phyloP scores from a whole-genome alignment of 2,888 invertebrate species.

The Hyles lineata region DNA sequence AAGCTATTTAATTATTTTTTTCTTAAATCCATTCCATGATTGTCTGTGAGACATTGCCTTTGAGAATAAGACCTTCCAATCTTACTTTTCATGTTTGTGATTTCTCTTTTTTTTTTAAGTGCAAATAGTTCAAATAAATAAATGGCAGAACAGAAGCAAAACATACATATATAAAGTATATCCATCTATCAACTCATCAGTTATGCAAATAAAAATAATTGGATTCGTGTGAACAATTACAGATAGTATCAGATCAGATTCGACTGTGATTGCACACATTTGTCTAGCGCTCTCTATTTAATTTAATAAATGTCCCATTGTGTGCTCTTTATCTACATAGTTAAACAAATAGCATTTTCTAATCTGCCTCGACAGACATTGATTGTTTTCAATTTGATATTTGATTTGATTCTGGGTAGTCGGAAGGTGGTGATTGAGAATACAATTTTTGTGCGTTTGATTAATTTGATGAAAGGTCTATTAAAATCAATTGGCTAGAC shows the following conservation, averaged over 20 bases:
- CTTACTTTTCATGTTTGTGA: too few species aligned
- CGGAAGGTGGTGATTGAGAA: background rate
- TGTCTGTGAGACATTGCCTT: too few species aligned
- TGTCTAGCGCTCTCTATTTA: constrained; percentile 20
- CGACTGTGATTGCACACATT: constrained; percentile 20
- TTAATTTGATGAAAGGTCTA: background rate
- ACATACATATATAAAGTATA: background rate
- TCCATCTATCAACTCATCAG: background rate
- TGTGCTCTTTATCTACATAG: constrained; percentile 4
- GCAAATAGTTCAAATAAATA: background rate
- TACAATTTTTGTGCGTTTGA: background rate
- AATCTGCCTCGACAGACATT: constrained; percentile 13
- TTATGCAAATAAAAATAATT: constrained; percentile 23
- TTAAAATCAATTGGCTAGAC: background rate
- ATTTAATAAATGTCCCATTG: constrained; percentile 24
- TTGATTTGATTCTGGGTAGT: background rate
- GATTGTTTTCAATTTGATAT: constrained; percentile 7
- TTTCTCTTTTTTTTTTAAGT: too few species aligned
- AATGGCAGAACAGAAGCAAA: background rate
- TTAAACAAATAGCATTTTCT: constrained; percentile 1
- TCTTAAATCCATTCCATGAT: too few species aligned
- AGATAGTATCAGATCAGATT: constrained; percentile 14
- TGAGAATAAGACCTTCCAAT: too few species aligned
- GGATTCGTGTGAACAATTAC: background rate
- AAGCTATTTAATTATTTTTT: too few species aligned